Conservation (phyloP, 2,797 vertebrate genomes). For the Sebastiscus albofasciatus region DNA sequence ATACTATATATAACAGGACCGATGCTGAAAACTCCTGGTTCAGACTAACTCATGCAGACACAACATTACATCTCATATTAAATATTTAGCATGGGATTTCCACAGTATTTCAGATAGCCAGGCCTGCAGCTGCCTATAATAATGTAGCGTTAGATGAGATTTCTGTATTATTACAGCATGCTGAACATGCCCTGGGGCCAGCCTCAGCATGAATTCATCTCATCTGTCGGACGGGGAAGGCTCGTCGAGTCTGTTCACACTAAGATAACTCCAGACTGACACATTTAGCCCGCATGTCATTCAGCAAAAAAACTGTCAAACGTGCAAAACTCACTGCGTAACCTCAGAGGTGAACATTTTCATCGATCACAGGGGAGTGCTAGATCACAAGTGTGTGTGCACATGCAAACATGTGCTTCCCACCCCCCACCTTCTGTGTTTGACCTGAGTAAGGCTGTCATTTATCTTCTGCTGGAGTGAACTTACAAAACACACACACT, state of each 20-base stretch:
- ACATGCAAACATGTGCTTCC: slow-evolving; percentile 17
- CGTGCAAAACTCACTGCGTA: neutral
- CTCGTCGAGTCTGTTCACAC: neutral
- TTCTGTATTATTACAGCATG: slow-evolving; percentile 12
- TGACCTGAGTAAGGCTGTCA: slow-evolving; percentile 8
- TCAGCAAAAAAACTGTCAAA: slow-evolving; percentile 19
- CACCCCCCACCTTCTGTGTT: neutral
- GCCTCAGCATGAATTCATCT: slow-evolving; percentile 22
- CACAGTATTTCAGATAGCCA: neutral
- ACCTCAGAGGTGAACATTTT: neutral
- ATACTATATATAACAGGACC: neutral
- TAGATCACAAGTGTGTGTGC: slow-evolving; percentile 13
- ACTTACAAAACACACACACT: slow-evolving; percentile 1
- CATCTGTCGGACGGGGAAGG: slow-evolving; percentile 13
- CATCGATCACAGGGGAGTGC: slow-evolving; percentile 29
- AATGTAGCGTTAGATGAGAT: neutral
- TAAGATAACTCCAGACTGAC: slow-evolving; percentile 7
- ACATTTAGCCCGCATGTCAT: slow-evolving; percentile 8
- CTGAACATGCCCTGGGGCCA: slow-evolving; percentile 6
- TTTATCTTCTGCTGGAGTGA: slow-evolving; percentile 38
- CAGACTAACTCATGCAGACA: neutral
- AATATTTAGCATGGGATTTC: neutral
- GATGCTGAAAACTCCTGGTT: accelerated
- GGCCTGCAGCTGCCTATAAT: neutral
- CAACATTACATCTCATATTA: neutral